Conservation (phyloP, 2,888 invertebrate genomes). For the Asteroscopus sphinx region DNA sequence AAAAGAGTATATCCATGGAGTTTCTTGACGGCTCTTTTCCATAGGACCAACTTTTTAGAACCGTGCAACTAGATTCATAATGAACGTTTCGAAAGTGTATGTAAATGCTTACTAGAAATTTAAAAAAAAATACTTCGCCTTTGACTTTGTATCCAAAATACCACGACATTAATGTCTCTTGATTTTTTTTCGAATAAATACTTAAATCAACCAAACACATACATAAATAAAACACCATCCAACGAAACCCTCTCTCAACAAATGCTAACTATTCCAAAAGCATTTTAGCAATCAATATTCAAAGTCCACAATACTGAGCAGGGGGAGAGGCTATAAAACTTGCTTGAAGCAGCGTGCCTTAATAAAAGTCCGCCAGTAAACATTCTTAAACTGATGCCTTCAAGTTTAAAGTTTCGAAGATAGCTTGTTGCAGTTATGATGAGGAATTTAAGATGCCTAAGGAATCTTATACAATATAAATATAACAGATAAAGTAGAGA, state of each 20-base stretch:
- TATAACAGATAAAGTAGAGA: no score
- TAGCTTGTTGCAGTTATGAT: not conserved
- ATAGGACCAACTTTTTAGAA: no score
- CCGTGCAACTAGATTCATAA: no score
- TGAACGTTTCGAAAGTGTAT: no score
- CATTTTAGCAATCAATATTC: slow-evolving; percentile 51
- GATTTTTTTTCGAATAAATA: not conserved
- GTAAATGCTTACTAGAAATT: no score
- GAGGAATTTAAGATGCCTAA: no score
- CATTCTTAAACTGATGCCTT: slow-evolving; percentile 23
- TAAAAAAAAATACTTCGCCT: no score
- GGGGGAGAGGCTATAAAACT: slow-evolving; percentile 45
- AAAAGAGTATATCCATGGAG: no score
- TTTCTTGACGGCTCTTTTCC: no score
- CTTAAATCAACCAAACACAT: not conserved
- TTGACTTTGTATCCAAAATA: no score
- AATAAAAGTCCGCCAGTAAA: slow-evolving; percentile 58
- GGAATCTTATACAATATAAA: no score
- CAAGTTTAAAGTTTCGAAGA: slow-evolving; percentile 1
- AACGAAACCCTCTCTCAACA: not conserved
- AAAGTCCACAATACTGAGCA: slow-evolving; percentile 42
- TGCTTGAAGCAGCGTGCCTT: slow-evolving; percentile 53
- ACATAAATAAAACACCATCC: not conserved
- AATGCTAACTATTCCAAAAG: slow-evolving; percentile 45
- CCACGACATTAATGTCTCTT: no score